Evolutionary conservation across 2,113 vertebrate species (phyloP).

Genomic region (Nothobranchius furzeri): DNA sequence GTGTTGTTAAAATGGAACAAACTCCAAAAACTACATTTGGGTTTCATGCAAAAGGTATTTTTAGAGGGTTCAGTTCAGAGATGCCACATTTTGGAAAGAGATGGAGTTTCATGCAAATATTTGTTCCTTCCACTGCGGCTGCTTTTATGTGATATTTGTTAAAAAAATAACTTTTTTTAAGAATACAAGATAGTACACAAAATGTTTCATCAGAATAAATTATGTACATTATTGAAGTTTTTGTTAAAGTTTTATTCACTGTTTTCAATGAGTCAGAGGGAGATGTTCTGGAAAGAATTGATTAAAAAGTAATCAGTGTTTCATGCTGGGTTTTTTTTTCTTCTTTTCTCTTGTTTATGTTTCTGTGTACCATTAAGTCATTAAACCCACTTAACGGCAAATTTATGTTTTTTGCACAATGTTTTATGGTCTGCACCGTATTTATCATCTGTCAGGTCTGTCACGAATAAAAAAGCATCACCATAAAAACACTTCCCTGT

Average conservation of each 20-base stretch:
- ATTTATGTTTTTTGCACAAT: conserved; percentile 28
- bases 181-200: conserved; percentile 1
- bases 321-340: conserved; percentile 6
- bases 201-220: background rate
- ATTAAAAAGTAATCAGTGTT: conserved; percentile 49
- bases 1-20: background rate
- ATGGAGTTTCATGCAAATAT: conserved; percentile 3
- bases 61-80: background rate
- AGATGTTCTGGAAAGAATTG: conserved; percentile 13
- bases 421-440: conserved; percentile 24
- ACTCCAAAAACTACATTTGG: background rate
- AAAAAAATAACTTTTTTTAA: background rate
- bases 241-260: background rate
- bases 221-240: conserved; percentile 10
- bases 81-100: background rate
- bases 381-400: conserved; percentile 45
- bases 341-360: too few relatives aligned
- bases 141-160: background rate
- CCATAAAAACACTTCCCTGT: conserved; percentile 20
- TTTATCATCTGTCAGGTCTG: conserved; percentile 32
- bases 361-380: conserved; percentile 44
- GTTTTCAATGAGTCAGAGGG: too few relatives aligned
- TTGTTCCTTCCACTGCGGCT: background rate
- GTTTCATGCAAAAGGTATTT: conserved; percentile 12
- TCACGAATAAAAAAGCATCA: conserved; percentile 28